Base-by-base conservation (phyloP, 2,113 vertebrate genomes). In the Notarius quadriscutis region DNA sequence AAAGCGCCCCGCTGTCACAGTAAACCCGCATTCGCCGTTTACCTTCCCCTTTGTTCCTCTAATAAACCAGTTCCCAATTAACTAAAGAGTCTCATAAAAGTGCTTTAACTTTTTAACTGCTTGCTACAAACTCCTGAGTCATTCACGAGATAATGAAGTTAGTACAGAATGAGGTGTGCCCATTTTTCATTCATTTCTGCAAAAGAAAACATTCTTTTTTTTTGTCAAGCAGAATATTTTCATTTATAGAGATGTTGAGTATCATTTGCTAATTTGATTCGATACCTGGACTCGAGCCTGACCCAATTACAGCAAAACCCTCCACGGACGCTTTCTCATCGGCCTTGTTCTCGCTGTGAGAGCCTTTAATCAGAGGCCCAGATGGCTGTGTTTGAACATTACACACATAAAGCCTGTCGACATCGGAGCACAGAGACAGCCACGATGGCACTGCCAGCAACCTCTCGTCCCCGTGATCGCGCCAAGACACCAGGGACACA, bases 21-120 rank as follows among this genome's bases (percentile, higher is more conserved):
- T 34, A 74, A 63, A 75, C 6, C 22, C 1, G n/a, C 20, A 71
- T 84, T 72, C 55, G 55, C 20, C 67, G 60, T 77, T 82, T 67
- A 20, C 62, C 17, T 80, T 58, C 78, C n/a, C n/a, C 27, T 34
- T 89, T 85, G 82, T 84, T 81, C 84, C 58, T 18, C 81, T 34
- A 48, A 27, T 81, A 82, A 85, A 87, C 69, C 27, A 74, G 11
- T 63, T 81, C 50, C 48, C 51, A 85, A 85, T 87, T 85, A 89
- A 67, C 22, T 50, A 60, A 87, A 69, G 83, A 87, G 83, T 84
- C 51, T 60, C 60, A 87, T 89, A 85, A 87, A 87, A 50, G 84
- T 17, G 30, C 30, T 57, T 71, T n/a, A 83, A 89, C 71, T 27
- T 14, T 84, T 58, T 55, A 57, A 57, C 17, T 75, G 81, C 67